Base-by-base conservation (phyloP, 2,888 invertebrate genomes). In the Colostygia pectinataria region DNA sequence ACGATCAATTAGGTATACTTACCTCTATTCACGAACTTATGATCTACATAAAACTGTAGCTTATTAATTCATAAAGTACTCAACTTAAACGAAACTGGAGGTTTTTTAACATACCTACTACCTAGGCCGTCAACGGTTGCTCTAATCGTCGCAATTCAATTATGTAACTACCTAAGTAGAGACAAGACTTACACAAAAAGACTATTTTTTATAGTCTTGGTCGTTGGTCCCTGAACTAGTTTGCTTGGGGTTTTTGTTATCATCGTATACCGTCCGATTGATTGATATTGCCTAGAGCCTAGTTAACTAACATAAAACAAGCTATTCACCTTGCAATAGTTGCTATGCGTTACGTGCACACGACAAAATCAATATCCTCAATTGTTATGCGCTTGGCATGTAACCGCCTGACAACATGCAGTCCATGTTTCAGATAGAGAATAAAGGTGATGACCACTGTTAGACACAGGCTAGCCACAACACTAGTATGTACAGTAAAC, bases 201-300 rank as follows among this genome's bases (percentile, higher is more conserved):
- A 18, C 36, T 24, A 36, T 36, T 23, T 40, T 20, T 4, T 18
- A 31, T 20, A 10, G 38, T 25, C 25, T 25, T 18, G 68, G 12
- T 31, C 8, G 68, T 63, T 58, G 73, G 83, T 77, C 87, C 85
- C 77, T 88, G 86, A 87, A 83, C 87, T 77, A 84, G 80, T 82
- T 88, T 58, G 71, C 70, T 74, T 62, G 73, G 68, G 63, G 74
- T 84, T 83, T 83, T 78, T 78, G 86, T n/a, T n/a, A n/a, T n/a
- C 70, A 68, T 14, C 75, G 84, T 76, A 83, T 83, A 78, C 64
- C 61, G 68, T 71, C 67, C 70, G 67, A 71, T 65, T 66, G 69
- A 65, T 61, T 55, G 42, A 54, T 48, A 54, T 49, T 48, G 41
- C n/a, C n/a, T n/a, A n/a, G n/a, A 53, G 45, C 41, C 44, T 40